Evolutionary conservation across 2,797 vertebrate genomes (phyloP), one percentile per base, ranked within the genome.

Genomic region (Sebastes alutus): DNA sequence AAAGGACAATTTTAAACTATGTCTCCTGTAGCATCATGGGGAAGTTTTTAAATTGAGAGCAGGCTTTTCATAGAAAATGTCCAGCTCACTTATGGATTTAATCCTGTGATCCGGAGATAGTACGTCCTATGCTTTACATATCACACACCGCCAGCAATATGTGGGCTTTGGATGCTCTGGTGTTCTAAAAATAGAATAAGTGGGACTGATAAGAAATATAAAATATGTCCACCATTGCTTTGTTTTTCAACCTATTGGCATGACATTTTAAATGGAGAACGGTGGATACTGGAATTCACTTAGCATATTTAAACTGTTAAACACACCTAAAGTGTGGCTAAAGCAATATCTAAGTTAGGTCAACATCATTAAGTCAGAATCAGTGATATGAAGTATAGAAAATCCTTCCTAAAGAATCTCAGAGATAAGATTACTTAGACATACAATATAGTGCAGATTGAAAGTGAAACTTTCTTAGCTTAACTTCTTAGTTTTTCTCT

Each of bases 61-160:
- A 20, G 18, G 38, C n/a, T 25, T 74, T 80, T 69, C 6, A 46
- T 63, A 35, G 20, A 73, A 80, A 67, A 65, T n/a, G 25, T 75
- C 22, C 27, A 25, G 23, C 65, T 80, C 23, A 63, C 60, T 66
- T 75, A 72, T 55, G 35, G 23, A 46, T 67, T 68, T 62, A 42
- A 74, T 77, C 54, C 69, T 27, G 55, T 59, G 32, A 76, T 78
- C 55, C 20, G 2, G 35, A 63, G 20, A 66, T 65, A 33, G 5
- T n/a, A 81, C 72, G 30, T 64, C 32, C 8, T 38, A 49, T 63
- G 42, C 58, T 75, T 52, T 14, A 55, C 32, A 67, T 64, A 70
- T 73, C 5, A 69, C 25, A 72, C 25, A 72, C 29, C 0, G 1
- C 4, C 14, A 38, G 33, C 16, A 61, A 58, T 69, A 38, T 23